phyloP scores from a whole-genome alignment of 2,888 invertebrate species.

The Arctia plantaginis region DNA sequence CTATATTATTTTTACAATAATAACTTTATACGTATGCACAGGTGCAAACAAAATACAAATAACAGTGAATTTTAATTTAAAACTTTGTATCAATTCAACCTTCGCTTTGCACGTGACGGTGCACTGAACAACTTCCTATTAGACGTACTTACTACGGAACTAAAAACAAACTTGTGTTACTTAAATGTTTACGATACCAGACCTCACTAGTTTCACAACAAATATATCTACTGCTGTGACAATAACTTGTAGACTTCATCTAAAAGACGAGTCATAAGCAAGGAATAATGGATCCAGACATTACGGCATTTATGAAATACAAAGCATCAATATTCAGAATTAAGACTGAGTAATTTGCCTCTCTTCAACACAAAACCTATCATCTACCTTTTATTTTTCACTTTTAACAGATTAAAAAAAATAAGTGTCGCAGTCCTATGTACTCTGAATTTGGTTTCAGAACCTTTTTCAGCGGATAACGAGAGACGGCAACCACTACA shows the following conservation, averaged over 20 bases:
- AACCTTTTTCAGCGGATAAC: no score
- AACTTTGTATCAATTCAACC: conserved; percentile 9
- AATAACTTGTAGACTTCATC: conserved; percentile 10
- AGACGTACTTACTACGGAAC: conserved; percentile 40
- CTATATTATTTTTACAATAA: no score
- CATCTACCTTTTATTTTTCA: background rate
- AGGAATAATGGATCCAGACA: background rate
- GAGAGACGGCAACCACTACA: background rate
- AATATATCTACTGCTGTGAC: conserved; percentile 17
- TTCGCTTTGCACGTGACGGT: background rate
- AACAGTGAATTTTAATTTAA: background rate
- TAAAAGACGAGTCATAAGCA: background rate
- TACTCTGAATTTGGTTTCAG: no score
- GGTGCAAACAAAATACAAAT: background rate
- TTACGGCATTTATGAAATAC: background rate
- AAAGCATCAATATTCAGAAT: background rate
- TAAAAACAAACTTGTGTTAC: conserved; percentile 42
- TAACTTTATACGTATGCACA: no score
- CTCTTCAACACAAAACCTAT: background rate
- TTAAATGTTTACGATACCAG: conserved; percentile 44
- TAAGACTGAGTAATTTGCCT: background rate
- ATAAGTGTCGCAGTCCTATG: background rate
- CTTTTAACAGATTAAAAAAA: background rate
- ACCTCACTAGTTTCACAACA: conserved; percentile 22
- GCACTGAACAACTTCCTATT: conserved; percentile 25